A percentile compares a stretch with the other conserved stretches of the same genome.
These are phyloP conservation scores for Caenorhabditis imperialis DNA, from an alignment of 2,888 invertebrate genomes.

Conservation along the genomic window DNA sequence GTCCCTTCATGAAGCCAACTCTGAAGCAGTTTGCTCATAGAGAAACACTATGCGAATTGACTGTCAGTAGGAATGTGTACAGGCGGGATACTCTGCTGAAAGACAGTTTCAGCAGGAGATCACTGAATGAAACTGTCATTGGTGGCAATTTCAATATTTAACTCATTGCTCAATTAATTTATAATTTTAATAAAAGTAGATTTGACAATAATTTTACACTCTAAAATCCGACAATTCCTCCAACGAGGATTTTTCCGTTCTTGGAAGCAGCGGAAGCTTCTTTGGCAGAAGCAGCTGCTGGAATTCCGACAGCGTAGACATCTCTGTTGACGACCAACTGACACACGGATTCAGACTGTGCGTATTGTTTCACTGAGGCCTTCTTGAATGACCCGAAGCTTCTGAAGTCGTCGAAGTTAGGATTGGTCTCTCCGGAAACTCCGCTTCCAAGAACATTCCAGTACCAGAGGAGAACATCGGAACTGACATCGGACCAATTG, in stretches of 20 bases:
- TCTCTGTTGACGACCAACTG: conserved; percentile 46
- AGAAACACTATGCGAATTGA: conserved; percentile 7
- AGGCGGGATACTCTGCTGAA: neutral
- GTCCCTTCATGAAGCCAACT: conserved; percentile 2
- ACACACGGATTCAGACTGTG: conserved; percentile 46
- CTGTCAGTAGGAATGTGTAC: conserved; percentile 5
- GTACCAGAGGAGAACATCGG: conserved; percentile 58
- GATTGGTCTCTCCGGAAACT: conserved; percentile 48
- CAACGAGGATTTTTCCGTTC: conserved; percentile 22
- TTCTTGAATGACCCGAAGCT: conserved; percentile 50
- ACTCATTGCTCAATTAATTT: too few relatives aligned
- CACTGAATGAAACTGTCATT: too few relatives aligned
- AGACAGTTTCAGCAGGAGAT: conserved; percentile 5
- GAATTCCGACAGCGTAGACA: conserved; percentile 53
- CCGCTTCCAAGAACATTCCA: conserved; percentile 55
- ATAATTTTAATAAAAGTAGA: conserved; percentile 9
- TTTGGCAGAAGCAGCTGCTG: conserved; percentile 14
- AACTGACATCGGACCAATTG: conserved; percentile 39
- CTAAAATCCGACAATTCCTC: conserved; percentile 35
- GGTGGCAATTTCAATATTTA: too few relatives aligned
- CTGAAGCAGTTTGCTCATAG: conserved; percentile 20
- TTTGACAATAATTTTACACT: conserved; percentile 5
- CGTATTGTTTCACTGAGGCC: conserved; percentile 55
- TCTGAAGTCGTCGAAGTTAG: conserved; percentile 56
- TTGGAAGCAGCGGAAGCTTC: neutral